Conservation (phyloP, 2,113 vertebrate genomes). For the Oncorhynchus nerka region DNA sequence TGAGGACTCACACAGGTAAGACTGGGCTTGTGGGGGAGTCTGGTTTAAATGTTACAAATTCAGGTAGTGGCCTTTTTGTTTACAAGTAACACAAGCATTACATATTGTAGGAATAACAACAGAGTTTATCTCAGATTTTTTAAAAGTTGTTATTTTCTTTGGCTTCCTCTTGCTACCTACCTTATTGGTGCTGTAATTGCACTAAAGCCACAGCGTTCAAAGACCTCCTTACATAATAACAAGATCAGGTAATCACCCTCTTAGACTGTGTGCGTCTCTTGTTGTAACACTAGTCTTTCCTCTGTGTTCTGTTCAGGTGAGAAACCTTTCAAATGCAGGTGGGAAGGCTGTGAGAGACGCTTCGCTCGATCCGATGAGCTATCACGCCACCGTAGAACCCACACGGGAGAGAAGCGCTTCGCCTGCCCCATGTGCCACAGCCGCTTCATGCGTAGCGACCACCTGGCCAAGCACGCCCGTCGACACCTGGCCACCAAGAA, state of each 20-base stretch:
- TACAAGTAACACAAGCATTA: too few relatives aligned
- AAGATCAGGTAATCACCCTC: not conserved
- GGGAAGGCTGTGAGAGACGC: slow-evolving; percentile 85
- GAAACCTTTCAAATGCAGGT: slow-evolving; percentile 91
- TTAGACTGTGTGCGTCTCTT: not conserved
- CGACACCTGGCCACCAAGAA: slow-evolving; percentile 78
- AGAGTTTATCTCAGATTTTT: not conserved
- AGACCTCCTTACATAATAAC: not conserved
- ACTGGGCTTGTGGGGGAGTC: not conserved
- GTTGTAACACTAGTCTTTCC: not conserved
- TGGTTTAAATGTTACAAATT: not conserved
- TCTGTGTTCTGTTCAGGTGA: slow-evolving; percentile 74
- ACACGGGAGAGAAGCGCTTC: slow-evolving; percentile 92
- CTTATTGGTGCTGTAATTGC: not conserved
- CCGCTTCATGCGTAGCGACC: slow-evolving; percentile 93
- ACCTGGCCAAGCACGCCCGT: slow-evolving; percentile 86
- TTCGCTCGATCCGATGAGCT: slow-evolving; percentile 94
- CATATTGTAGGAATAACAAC: not conserved
- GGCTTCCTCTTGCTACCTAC: not conserved
- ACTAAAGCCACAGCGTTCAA: not conserved
- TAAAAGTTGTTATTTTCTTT: too few relatives aligned
- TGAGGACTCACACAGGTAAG: slow-evolving; percentile 91
- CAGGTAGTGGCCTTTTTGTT: not conserved
- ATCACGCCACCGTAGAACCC: slow-evolving; percentile 86
- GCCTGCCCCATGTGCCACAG: slow-evolving; percentile 85